Base-by-base conservation (phyloP, 92 coral and sea anemone species). In the Pocillopora grandis region DNA sequence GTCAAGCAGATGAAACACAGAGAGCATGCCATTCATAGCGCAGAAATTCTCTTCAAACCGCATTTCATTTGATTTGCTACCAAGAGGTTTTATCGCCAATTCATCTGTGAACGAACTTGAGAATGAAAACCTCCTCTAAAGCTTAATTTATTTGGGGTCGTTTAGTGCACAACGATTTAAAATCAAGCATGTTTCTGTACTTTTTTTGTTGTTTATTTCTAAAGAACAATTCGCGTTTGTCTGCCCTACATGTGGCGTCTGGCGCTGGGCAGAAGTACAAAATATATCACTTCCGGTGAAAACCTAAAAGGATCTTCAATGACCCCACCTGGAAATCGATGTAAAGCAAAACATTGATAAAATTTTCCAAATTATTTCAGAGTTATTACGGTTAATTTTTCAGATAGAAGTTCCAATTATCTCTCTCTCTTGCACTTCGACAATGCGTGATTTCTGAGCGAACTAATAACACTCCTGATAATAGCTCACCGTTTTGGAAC, bases 1-100 rank as follows among this genome's bases (percentile, higher is more conserved):
- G 86, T 83, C 86, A 83, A 83, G 15, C 5, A 66, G 80, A 83
- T 66, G 57, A 48, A 62, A 83, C 63, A 73, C 86, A 83, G 72
- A 4, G 14, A 18, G 65, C 86, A 74, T 83, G 31, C 86, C 80
- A 42, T 18, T 23, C 74, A 83, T 83, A 83, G 66, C 80, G 13
- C 35, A 33, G 35, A 15, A 71, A 71, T 67, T 59, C 68, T 58
- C 58, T 70, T 19, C 33, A 70, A 81, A 81, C 77, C 84, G 84
- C 85, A 37, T 20, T 60, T 27, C 62, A 59, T 69, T 36, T 20
- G 77, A 71, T 71, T 80, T 67, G 76, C 31, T 35, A 56, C 37
- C 60, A 71, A 35, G 42, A 15, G 70, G 7, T 52, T 21, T 71
- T 7, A 10, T 31, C 36, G 17, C 71, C 70, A 36, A 48, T 33